phyloP scores from a whole-genome alignment of 64 coral and sea anemone species.

The Montipora foliosa region DNA sequence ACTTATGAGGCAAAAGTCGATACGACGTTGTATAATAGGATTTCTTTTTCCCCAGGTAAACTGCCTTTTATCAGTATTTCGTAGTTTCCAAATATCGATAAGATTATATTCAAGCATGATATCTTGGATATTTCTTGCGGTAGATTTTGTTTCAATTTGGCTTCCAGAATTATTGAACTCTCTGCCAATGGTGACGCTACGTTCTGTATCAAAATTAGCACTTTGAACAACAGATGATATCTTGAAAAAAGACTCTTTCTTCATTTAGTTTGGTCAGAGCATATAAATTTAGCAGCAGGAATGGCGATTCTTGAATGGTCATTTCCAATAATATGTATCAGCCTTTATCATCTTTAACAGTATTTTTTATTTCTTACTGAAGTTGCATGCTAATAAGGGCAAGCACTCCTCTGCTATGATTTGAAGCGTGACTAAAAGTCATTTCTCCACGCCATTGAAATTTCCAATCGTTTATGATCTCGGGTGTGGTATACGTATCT shows the following conservation, averaged over 20 bases:
- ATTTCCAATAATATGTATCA: slow-evolving; percentile 13
- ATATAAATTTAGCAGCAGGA: slow-evolving; percentile 21
- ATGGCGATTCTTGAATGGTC: slow-evolving; percentile 37
- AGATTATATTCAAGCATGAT: neutral
- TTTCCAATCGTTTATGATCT: slow-evolving; percentile 43
- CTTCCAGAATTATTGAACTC: neutral
- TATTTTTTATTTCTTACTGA: slow-evolving; percentile 12
- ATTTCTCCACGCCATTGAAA: slow-evolving; percentile 46
- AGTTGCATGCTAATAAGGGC: slow-evolving; percentile 13
- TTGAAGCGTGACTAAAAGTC: slow-evolving; percentile 36
- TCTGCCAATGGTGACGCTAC: slow-evolving; percentile 7
- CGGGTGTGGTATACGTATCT: slow-evolving; percentile 35
- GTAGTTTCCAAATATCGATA: neutral
- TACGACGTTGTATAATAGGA: too few relatives aligned
- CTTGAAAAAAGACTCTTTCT: slow-evolving; percentile 10
- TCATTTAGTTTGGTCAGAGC: slow-evolving; percentile 24
- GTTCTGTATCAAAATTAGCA: neutral
- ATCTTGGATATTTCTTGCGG: neutral
- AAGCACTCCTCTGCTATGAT: slow-evolving; percentile 28
- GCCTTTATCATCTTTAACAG: slow-evolving; percentile 15
- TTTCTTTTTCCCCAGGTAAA: too few relatives aligned
- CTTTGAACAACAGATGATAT: slow-evolving; percentile 5
- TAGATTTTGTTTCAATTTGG: neutral
- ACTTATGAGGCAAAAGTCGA: too few relatives aligned
- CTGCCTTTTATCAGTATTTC: too few relatives aligned